These are phyloP conservation scores for Buteo buteo DNA, from an alignment of 2,113 vertebrate species.

Conservation along the genomic window DNA sequence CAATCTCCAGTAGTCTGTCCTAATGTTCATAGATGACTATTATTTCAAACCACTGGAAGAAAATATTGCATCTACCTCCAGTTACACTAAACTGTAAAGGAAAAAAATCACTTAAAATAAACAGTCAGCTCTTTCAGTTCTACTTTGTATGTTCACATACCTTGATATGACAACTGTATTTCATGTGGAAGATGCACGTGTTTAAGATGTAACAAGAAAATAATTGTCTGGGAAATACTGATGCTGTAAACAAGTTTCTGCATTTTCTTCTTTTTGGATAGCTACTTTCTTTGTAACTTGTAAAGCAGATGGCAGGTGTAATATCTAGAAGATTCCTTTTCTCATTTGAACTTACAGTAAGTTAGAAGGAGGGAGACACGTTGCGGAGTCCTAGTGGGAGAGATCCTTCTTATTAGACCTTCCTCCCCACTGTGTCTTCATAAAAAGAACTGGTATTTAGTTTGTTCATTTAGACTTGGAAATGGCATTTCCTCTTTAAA, in stretches of 20 bases:
- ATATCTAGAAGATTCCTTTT: neutral
- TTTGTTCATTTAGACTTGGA: neutral
- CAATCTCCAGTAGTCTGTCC: neutral
- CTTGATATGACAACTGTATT: neutral
- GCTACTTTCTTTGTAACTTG: neutral
- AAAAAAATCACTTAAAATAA: conserved; percentile 76
- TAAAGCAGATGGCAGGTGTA: neutral
- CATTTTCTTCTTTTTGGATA: neutral
- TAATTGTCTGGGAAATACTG: neutral
- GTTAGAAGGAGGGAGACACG: neutral
- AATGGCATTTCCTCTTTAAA: neutral
- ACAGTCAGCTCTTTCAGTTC: conserved; percentile 29
- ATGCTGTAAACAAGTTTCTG: neutral
- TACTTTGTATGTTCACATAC: neutral
- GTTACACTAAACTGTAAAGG: conserved; percentile 68
- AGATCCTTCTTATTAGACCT: neutral
- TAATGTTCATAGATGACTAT: neutral
- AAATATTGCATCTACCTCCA: conserved; percentile 77
- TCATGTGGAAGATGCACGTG: neutral
- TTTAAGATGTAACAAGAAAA: neutral
- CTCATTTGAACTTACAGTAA: neutral
- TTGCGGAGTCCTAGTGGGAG: neutral
- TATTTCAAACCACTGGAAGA: conserved; percentile 32
- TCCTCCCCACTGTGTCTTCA: neutral
- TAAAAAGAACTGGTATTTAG: neutral